A percentile compares a stretch with the other conserved stretches of the same genome.
Evolutionary conservation across 2,888 invertebrate genomes (phyloP).

Genomic region (Alloscopus bannaensis): DNA sequence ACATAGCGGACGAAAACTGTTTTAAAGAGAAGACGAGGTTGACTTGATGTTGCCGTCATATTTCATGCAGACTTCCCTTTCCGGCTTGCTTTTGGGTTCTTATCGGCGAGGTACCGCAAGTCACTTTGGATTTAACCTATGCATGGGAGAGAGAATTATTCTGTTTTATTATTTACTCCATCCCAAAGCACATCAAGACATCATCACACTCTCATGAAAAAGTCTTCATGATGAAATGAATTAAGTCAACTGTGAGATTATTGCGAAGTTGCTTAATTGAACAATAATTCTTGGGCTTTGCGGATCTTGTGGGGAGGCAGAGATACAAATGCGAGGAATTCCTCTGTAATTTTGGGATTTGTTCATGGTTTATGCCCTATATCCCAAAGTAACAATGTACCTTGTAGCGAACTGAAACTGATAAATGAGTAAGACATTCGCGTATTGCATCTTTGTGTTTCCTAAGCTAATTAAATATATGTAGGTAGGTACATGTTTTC

Average conservation of each 20-base stretch:
- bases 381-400: slow-evolving; percentile 41
- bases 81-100: slow-evolving; percentile 26
- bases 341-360: slow-evolving; percentile 26
- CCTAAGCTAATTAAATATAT: background rate
- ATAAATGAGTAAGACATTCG: background rate
- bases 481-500: background rate
- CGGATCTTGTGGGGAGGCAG: slow-evolving; percentile 22
- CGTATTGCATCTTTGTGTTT: background rate
- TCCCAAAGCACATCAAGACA: slow-evolving; percentile 10
- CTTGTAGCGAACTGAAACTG: slow-evolving; percentile 15
- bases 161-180: background rate
- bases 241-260: slow-evolving; percentile 28
- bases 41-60: slow-evolving; percentile 31
- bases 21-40: too few relatives aligned
- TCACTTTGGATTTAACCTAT: background rate
- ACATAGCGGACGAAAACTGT: too few relatives aligned
- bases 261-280: slow-evolving; percentile 34
- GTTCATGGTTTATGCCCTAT: slow-evolving; percentile 42
- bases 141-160: background rate
- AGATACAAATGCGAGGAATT: slow-evolving; percentile 7
- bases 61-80: slow-evolving; percentile 57
- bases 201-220: background rate
- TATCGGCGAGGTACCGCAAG: background rate
- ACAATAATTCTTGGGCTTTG: slow-evolving; percentile 27
- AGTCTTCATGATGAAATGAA: slow-evolving; percentile 8